Base-by-base conservation (phyloP, 2,888 invertebrate genomes). In the Tiliacea aurago region DNA sequence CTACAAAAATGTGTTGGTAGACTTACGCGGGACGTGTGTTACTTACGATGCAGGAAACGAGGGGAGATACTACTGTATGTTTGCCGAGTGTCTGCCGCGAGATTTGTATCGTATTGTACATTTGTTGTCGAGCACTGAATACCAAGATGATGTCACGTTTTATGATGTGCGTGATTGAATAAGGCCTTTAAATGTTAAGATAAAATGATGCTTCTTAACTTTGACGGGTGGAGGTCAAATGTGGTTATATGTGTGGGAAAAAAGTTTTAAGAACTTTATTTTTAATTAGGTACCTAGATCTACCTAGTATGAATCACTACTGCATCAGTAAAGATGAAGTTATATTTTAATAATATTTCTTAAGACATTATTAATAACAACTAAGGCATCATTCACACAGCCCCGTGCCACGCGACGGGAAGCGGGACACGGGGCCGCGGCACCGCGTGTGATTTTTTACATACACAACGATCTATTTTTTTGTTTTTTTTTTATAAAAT, bases 41-140 rank as follows among this genome's bases (percentile, higher is more conserved):
- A 93, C 91, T 94, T 93, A 93, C 91, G 91, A 91, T 93, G 91
- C 94, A 94, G 95, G 94, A 95, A 95, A 90, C 92, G 93, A 93
- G 94, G 95, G 95, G 93, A 95, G 94, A 94, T 93, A 91, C 90
- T 87, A 89, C 89, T 89, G 90, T 90, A 89, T 91, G 93, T 91
- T 91, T 91, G 91, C 86, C 80, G 90, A 88, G 89, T 90, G 92
- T 91, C 90, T 92, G 92, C 90, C 87, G 87, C 87, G 90, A 92
- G 94, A 95, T 95, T 93, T 93, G 92, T 93, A 93, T 94, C 93
- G 87, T 86, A 90, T 91, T 90, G 90, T 90, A 89, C 90, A 89
- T 92, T 92, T 92, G 92, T 91, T 89, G 77, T 28, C 87, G 90
- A 86, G 86, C 80, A 86, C 84, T 88, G 90, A 89, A 89, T 89